Percentiles rank a stretch among this genome's conserved stretches.
Evolutionary conservation across 2,113 vertebrate genomes (phyloP).

Genomic region (Apistogramma diplotaenia): DNA sequence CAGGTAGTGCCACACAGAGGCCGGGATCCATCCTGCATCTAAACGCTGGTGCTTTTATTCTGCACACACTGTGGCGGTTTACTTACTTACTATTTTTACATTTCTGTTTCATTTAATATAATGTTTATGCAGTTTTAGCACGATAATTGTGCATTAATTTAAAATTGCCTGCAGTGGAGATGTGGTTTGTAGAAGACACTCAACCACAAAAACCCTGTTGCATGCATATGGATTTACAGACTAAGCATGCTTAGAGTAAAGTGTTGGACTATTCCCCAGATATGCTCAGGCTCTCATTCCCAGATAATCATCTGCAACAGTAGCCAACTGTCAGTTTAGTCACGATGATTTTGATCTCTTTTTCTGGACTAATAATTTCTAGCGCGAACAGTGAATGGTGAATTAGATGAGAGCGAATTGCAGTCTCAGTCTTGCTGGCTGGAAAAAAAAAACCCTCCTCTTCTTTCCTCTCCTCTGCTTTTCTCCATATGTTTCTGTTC

Average conservation of each 20-base stretch:
- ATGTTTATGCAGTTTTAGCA: background rate
- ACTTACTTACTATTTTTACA: background rate
- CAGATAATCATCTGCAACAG: conserved; percentile 61
- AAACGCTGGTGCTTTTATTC: background rate
- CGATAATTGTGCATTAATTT: background rate
- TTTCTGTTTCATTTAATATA: background rate
- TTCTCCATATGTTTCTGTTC: conserved; percentile 58
- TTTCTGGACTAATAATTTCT: conserved; percentile 29
- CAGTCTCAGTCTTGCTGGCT: background rate
- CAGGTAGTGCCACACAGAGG: background rate
- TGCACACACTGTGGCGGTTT: background rate
- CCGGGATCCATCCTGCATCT: background rate
- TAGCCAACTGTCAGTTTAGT: conserved; percentile 42
- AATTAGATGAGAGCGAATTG: conserved; percentile 23
- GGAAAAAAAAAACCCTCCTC: background rate
- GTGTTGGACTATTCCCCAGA: conserved; percentile 52
- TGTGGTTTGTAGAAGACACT: conserved; percentile 18
- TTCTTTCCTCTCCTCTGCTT: background rate
- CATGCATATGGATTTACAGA: conserved; percentile 54
- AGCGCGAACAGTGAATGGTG: background rate
- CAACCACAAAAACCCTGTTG: conserved; percentile 36
- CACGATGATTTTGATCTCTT: conserved; percentile 45
- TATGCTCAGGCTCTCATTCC: conserved; percentile 41
- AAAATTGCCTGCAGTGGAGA: background rate
- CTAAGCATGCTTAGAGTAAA: conserved; percentile 55